Evolutionary conservation across 1,140 invertebrate species (phyloP), one percentile per base, ranked within the genome.

Genomic region (Mylabris phalerata): DNA sequence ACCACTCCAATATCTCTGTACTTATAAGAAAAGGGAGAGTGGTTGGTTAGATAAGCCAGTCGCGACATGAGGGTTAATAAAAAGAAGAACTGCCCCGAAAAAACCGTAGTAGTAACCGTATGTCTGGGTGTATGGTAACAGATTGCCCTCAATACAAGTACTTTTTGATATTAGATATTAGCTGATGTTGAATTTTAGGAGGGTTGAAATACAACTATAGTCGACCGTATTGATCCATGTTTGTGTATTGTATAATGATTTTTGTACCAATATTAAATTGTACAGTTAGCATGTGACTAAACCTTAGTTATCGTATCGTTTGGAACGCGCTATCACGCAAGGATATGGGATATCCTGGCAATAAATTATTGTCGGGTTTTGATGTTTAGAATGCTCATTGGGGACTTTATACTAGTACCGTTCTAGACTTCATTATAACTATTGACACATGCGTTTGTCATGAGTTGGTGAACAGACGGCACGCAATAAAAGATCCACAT

Each of bases 371-470:
- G 63, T 58, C 45, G 32, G 32, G 7, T 32, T 47, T 50, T 55
- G 56, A n/a, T 54, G 63, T 59, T 58, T 43, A 46, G 13, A n/a
- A 42, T 58, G 48, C 47, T 56, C 45, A 55, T 46, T 45, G 50
- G 57, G 60, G 55, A 57, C 56, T 57, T 19, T 19, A 19, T 19
- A 19, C 19, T 32, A 59, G 10, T 61, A 59, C 43, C 52, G 57
- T 62, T 64, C 59, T 54, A 58, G 60, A 62, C 65, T 64, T 62
- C 60, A 62, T 64, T 62, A 59, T 62, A 58, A 32, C 41, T 56
- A 64, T 67, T 67, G 64, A 66, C 64, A 67, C 62, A 67, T 60
- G 62, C 62, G 59, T 67, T 67, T 60, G 62, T 64, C 65, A 64
- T 62, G 55, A 50, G 46, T 55, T 55, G 57, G 32, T 5, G 52